Evolutionary conservation across 2,797 vertebrate genomes (phyloP).

Genomic region (Pseudocheirus occidentalis): DNA sequence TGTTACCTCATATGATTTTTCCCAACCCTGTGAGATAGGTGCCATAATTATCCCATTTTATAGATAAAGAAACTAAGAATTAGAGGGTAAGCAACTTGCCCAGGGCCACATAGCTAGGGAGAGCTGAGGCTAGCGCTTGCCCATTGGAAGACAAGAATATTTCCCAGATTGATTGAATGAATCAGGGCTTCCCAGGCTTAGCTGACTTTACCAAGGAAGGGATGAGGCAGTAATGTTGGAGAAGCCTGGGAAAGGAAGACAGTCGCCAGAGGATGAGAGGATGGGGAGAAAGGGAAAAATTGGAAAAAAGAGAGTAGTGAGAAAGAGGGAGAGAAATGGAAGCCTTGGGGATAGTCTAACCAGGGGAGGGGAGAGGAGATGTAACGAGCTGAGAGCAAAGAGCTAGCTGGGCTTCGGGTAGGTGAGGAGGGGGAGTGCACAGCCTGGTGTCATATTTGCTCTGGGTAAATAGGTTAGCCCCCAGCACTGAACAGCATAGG

Average conservation of each 20-base stretch:
- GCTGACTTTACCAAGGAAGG: background rate
- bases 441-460: background rate
- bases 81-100: background rate
- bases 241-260: background rate
- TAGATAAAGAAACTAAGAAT: background rate
- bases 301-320: background rate
- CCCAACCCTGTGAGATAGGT: background rate
- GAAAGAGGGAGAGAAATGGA: background rate
- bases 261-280: background rate
- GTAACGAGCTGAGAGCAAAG: too few relatives aligned
- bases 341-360: background rate
- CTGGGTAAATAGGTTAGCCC: background rate
- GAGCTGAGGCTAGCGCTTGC: background rate
- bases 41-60: background rate
- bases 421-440: background rate
- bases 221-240: background rate
- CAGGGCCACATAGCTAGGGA: background rate
- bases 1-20: background rate
- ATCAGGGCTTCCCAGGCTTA: background rate
- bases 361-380: too few relatives aligned
- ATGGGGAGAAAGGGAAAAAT: background rate
- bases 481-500: background rate
- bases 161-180: background rate
- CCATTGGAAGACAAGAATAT: background rate
- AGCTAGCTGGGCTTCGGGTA: accelerated